A percentile compares a stretch with the other conserved stretches of the same genome.
Evolutionary conservation across 2,113 vertebrate genomes (phyloP).

Genomic region (Dolichotis patagonum): DNA sequence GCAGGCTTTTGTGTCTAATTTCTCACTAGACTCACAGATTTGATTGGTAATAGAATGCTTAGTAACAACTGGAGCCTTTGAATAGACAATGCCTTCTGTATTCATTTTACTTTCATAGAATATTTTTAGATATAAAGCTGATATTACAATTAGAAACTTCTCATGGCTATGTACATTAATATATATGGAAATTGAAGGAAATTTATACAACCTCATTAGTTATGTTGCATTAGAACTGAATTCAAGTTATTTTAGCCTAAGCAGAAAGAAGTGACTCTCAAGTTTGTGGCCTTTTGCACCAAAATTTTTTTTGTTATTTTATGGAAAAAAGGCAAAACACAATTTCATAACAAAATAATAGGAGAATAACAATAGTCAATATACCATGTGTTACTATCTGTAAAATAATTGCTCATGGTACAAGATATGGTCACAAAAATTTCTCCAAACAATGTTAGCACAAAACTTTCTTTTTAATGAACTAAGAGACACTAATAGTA

Average conservation of each 20-base stretch:
- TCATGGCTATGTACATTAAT: background rate
- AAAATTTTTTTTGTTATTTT: background rate
- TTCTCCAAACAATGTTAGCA: no score
- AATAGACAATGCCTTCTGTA: background rate
- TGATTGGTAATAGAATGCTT: slow-evolving; percentile 2
- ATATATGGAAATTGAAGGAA: background rate
- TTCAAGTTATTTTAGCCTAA: slow-evolving; percentile 1
- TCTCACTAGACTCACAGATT: slow-evolving; percentile 1
- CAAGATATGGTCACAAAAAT: no score
- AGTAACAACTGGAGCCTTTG: background rate
- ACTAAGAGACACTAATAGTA: no score
- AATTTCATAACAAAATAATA: no score
- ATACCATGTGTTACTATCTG: no score
- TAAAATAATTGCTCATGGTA: no score
- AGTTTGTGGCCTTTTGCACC: background rate
- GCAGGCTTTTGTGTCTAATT: background rate
- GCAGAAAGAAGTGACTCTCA: slow-evolving; percentile 11
- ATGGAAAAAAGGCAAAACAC: no score
- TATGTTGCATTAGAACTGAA: background rate
- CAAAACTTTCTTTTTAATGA: no score
- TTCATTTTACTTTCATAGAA: slow-evolving; percentile 24
- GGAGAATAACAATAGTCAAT: no score
- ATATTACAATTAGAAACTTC: background rate
- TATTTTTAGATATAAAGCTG: slow-evolving; percentile 35
- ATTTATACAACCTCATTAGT: background rate